Evolutionary conservation across 2,888 invertebrate genomes (phyloP).

Genomic region (Mimachlamys varia): DNA sequence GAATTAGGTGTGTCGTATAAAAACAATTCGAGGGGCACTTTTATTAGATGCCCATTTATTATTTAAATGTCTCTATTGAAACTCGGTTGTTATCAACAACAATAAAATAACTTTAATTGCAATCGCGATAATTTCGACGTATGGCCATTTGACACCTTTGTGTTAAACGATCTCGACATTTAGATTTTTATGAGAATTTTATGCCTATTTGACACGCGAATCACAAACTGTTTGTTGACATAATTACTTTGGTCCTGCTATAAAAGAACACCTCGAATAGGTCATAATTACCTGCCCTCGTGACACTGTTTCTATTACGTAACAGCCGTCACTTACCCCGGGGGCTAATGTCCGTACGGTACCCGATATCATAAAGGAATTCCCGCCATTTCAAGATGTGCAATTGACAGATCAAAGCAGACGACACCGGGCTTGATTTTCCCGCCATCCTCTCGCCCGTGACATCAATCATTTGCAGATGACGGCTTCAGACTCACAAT

Average conservation of each 20-base stretch:
- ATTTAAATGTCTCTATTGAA: too few species aligned
- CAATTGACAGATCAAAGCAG: slow-evolving; percentile 8
- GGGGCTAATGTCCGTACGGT: slow-evolving; percentile 3
- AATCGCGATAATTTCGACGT: not conserved
- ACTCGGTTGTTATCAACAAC: not conserved
- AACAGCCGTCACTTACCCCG: not conserved
- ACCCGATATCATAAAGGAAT: slow-evolving; percentile 27
- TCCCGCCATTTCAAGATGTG: slow-evolving; percentile 1
- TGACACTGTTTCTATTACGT: not conserved
- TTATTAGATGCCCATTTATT: too few species aligned
- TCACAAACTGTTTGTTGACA: slow-evolving; percentile 19
- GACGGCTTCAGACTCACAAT: not conserved
- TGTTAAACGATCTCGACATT: not conserved
- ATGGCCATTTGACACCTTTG: not conserved
- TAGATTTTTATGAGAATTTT: not conserved
- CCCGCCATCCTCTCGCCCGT: slow-evolving; percentile 8
- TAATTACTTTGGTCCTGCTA: not conserved
- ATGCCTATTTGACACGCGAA: slow-evolving; percentile 19
- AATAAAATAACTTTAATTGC: not conserved
- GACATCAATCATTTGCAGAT: slow-evolving; percentile 36
- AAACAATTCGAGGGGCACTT: too few species aligned
- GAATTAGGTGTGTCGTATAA: too few species aligned
- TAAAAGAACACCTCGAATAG: slow-evolving; percentile 7
- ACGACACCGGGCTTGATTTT: not conserved
- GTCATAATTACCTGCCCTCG: slow-evolving; percentile 31